Evolutionary conservation across 1,140 invertebrate species (phyloP), one percentile per base, ranked within the genome.

Genomic region (Tetramorium parvispinum): DNA sequence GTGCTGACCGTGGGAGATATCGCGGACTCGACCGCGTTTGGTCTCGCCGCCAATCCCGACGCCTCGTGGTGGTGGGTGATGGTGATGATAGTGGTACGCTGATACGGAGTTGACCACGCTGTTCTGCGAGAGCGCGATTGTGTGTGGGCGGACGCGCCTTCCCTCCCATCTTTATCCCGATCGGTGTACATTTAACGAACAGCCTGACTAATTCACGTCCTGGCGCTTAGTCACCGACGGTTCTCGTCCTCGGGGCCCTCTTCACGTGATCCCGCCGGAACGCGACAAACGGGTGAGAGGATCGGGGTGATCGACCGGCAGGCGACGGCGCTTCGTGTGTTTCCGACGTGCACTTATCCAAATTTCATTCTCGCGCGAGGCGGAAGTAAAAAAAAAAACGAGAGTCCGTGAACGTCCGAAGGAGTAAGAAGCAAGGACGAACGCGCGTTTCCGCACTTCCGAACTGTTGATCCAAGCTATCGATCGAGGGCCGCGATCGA

Each of bases 271-370:
- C n/a, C 68, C 68, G 68, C 27, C 24, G 24, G 79, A 59, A 37
- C 68, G 53, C 66, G 79, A 37, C 16, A 32, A 81, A 73, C 53
- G 68, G 68, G 59, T 61, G 87, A 76, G 70, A 85, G 89, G 87
- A 87, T 91, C 90, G 90, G 87, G 90, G 89, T 90, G 83, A 88
- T 86, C 61, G 79, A 37, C 79, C 43, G 79, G 40, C 68, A 57
- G 51, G 8, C 77, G 49, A 13, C 37, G 53, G 75, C 18, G 40
- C n/a, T 46, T 37, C 66, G 78, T 83, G 59, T 40, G 40, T 73
- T 71, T 57, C 51, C 37, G 37, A 43, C 40, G 40, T 77, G 76
- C 18, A 46, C 24, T 49, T 59, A 46, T 81, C 21, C 21, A 71
- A 59, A 24, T 21, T 49, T 73, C 55, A 32, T 21, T 3, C 7